These are phyloP conservation scores for Drosophila subobscura DNA, from an alignment of 1,140 invertebrate species.

Conservation along the genomic window DNA sequence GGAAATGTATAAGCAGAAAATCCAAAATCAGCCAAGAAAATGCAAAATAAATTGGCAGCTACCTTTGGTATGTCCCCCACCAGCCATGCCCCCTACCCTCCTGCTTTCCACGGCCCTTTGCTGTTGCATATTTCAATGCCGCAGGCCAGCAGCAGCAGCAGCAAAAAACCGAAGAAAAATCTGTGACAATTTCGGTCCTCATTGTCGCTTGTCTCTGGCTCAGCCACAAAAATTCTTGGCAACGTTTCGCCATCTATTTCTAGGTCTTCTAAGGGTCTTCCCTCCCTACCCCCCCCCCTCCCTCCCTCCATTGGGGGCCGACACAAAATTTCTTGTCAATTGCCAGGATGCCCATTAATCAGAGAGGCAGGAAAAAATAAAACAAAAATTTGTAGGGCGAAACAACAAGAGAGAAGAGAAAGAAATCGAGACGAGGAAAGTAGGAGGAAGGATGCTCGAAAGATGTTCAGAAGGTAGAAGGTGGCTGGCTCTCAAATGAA, in stretches of 20 bases:
- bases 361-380: slow-evolving; percentile 37
- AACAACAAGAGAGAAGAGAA: neutral
- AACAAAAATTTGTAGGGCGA: neutral
- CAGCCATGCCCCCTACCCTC: neutral
- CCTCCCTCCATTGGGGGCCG: neutral
- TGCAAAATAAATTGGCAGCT: slow-evolving; percentile 79
- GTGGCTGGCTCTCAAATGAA: too few relatives aligned
- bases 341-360: slow-evolving; percentile 61
- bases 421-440: too few relatives aligned
- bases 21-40: slow-evolving; percentile 48
- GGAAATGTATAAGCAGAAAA: neutral
- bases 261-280: slow-evolving; percentile 6
- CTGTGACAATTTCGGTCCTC: slow-evolving; percentile 47
- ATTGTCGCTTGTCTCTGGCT: slow-evolving; percentile 42
- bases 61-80: slow-evolving; percentile 61
- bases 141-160: slow-evolving; percentile 14
- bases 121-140: slow-evolving; percentile 69
- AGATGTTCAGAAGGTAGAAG: too few relatives aligned
- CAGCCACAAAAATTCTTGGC: slow-evolving; percentile 46
- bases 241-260: slow-evolving; percentile 13
- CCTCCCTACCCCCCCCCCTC: neutral
- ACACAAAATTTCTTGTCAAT: slow-evolving; percentile 48
- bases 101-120: slow-evolving; percentile 12
- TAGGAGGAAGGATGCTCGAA: too few relatives aligned
- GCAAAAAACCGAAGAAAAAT: slow-evolving; percentile 30